A percentile compares a stretch with the other conserved stretches of the same genome.
Evolutionary conservation across 2,888 invertebrate species (phyloP).

Genomic region (Cephus spinipes): DNA sequence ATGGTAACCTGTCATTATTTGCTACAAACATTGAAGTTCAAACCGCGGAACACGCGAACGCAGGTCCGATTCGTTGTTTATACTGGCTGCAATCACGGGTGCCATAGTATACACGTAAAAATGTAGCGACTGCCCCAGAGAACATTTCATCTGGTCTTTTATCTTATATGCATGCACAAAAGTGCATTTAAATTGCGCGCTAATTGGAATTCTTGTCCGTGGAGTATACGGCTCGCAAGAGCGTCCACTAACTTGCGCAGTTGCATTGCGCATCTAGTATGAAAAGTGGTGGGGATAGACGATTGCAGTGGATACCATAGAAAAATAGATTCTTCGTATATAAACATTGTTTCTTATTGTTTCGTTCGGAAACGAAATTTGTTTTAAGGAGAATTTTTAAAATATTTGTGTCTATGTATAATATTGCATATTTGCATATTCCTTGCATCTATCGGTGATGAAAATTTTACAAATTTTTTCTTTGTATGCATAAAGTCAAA

Average conservation of each 20-base stretch:
- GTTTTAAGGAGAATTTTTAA: no score
- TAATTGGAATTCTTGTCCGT: neutral
- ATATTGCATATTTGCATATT: no score
- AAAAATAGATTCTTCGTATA: neutral
- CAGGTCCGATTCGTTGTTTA: neutral
- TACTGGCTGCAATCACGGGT: neutral
- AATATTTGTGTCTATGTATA: no score
- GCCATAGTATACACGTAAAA: neutral
- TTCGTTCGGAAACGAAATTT: no score
- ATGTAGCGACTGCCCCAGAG: neutral
- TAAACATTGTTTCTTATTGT: neutral
- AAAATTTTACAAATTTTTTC: no score
- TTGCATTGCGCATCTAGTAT: neutral
- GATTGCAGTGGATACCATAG: neutral
- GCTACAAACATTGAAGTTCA: neutral
- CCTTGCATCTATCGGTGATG: no score
- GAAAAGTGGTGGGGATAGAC: neutral
- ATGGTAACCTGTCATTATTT: conserved; percentile 3
- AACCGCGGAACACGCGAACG: neutral
- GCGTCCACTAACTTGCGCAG: neutral
- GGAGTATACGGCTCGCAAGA: neutral
- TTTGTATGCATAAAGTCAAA: neutral
- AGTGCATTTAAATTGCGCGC: neutral
- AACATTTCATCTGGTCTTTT: neutral
- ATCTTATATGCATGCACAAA: neutral